Conservation (phyloP, 2,797 vertebrate species). For the Sebastes dallii region DNA sequence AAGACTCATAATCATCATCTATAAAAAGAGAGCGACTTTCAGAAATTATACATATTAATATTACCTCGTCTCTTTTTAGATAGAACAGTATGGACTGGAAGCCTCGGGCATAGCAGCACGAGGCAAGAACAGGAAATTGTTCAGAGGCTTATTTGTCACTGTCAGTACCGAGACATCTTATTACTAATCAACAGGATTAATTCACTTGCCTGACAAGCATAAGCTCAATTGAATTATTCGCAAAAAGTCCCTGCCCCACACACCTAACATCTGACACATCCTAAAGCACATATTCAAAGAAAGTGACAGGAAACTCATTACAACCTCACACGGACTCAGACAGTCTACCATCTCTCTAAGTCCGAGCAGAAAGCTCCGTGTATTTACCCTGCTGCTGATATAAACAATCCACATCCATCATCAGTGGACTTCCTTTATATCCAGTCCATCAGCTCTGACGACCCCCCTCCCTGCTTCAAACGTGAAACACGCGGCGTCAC, state of each 20-base stretch:
- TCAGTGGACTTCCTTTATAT: conserved; percentile 34
- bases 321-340: neutral
- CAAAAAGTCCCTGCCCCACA: neutral
- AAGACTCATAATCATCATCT: conserved; percentile 9
- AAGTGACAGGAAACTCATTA: conserved; percentile 32
- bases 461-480: neutral
- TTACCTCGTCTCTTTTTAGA: neutral
- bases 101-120: neutral
- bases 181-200: conserved; percentile 17
- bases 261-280: neutral
- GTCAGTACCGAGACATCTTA: neutral
- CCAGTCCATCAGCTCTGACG: conserved; percentile 23
- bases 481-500: conserved; percentile 16
- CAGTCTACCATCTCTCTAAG: neutral
- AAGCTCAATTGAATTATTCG: conserved; percentile 8
- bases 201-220: conserved; percentile 11
- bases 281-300: neutral
- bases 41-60: conserved; percentile 11
- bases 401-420: conserved; percentile 41
- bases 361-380: neutral
- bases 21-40: neutral
- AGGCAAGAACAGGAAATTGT: neutral
- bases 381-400: conserved; percentile 20
- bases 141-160: neutral
- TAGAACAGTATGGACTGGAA: neutral